Evolutionary conservation across 2,888 invertebrate genomes (phyloP).

Genomic region (Crematogaster levior): DNA sequence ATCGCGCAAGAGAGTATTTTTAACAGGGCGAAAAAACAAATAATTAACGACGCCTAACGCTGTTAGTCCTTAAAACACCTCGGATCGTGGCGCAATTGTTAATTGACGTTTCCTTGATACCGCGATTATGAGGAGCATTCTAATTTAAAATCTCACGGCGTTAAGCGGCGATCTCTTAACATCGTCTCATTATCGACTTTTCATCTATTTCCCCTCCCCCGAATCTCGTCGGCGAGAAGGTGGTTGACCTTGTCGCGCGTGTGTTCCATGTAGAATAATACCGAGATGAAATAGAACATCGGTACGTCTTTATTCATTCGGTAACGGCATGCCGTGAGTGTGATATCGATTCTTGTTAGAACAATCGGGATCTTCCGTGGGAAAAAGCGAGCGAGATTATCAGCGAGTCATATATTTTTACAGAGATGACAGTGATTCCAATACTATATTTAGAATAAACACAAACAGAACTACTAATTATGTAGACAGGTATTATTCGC

Average conservation of each 20-base stretch:
- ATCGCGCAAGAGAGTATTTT: conserved; percentile 32
- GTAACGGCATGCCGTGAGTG: neutral
- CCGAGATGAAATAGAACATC: neutral
- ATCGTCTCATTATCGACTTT: conserved; percentile 53
- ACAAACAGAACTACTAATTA: conserved; percentile 37
- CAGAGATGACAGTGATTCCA: conserved; percentile 31
- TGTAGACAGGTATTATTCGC: conserved; percentile 21
- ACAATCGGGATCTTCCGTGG: neutral
- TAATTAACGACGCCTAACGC: conserved; percentile 45
- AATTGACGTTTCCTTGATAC: conserved; percentile 54
- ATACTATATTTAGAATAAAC: conserved; percentile 38
- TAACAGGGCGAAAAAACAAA: conserved; percentile 25
- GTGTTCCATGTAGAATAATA: neutral
- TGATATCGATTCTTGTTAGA: conserved; percentile 10
- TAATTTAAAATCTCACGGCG: conserved; percentile 48
- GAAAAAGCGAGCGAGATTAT: neutral
- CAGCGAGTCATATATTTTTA: conserved; percentile 10
- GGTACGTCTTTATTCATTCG: conserved; percentile 7
- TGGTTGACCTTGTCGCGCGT: conserved; percentile 50
- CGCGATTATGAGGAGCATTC: conserved; percentile 46
- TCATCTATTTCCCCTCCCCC: conserved; percentile 14
- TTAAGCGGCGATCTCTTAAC: conserved; percentile 52
- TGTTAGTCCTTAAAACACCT: conserved; percentile 17
- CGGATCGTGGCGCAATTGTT: conserved; percentile 34
- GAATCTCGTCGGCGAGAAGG: conserved; percentile 51